These are phyloP conservation scores for Ondatra zibethicus DNA, from an alignment of 2,113 vertebrate genomes.

Conservation along the genomic window DNA sequence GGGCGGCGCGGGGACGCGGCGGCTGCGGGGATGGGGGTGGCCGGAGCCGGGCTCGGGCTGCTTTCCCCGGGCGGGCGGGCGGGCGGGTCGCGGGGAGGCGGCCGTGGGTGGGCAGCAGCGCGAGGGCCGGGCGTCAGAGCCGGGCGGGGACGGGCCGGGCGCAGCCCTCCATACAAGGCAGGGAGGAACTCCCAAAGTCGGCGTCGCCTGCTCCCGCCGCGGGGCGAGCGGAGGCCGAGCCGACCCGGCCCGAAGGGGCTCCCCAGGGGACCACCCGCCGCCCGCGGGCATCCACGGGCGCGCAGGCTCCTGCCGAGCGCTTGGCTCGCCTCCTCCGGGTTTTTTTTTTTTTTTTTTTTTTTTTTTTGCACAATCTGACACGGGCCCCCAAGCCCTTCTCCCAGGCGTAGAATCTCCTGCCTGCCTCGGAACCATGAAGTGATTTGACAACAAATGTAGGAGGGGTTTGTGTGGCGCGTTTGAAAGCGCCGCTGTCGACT, in stretches of 20 bases:
- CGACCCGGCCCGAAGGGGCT: background rate
- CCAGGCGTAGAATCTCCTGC: conserved; percentile 54
- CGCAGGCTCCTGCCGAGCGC: background rate
- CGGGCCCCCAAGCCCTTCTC: conserved; percentile 7
- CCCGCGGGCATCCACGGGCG: conserved; percentile 51
- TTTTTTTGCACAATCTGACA: conserved; percentile 67
- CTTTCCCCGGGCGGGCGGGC: conserved; percentile 48
- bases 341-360: conserved; percentile 82
- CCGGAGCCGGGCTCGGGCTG: conserved; percentile 57
- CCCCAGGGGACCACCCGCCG: conserved; percentile 16
- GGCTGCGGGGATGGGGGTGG: conserved; percentile 37
- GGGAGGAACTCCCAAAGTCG: conserved; percentile 79
- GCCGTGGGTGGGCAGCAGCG: conserved; percentile 62
- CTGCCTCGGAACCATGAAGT: conserved; percentile 50
- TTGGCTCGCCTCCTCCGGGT: conserved; percentile 9
- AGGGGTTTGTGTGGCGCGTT: conserved; percentile 56
- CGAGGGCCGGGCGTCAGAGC: conserved; percentile 66
- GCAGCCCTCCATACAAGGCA: conserved; percentile 80
- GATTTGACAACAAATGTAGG: conserved; percentile 66
- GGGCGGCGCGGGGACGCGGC: conserved; percentile 58
- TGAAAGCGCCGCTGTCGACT: conserved; percentile 30
- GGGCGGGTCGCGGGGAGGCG: conserved; percentile 55
- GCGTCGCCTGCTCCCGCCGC: conserved; percentile 52
- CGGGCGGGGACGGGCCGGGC: conserved; percentile 69
- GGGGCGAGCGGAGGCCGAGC: background rate